Evolutionary conservation across 2,113 vertebrate genomes (phyloP), one percentile per base, ranked within the genome.

Genomic region (Alaudala cheleensis): DNA sequence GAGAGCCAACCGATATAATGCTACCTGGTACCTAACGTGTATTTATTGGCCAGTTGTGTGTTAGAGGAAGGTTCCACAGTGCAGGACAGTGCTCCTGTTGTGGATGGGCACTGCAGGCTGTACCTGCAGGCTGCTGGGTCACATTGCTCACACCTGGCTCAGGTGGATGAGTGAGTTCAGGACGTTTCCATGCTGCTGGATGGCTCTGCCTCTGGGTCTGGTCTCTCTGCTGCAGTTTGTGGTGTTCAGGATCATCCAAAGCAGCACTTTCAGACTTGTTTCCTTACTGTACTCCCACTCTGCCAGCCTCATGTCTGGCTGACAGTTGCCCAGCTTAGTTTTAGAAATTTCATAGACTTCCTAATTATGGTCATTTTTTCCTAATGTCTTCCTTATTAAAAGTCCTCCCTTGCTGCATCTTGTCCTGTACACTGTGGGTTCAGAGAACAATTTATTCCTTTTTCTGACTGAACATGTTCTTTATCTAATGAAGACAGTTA

Each of bases 131-230:
- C 8, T 10, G 21, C 6, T 34, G 5, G 31, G 0, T 20, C 28
- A 4, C 5, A 0, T 2, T 2, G 2, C 34, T 11, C 65, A 12
- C 45, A 6, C 25, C 45, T 70, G 5, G 39, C 24, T 47, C 12
- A 12, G 64, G n/a, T 3, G 0, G 9, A 2, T 18, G 44, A 4
- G 15, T 12, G 29, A 37, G 20, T 7, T 77, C 25, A 28, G 73
- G 25, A 6, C 0, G 1, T 0, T 49, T 60, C 22, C 18, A 2
- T 69, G 22, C 37, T 34, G 37, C 31, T 7, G 10, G 34, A 20
- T 33, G 61, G 21, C 17, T 8, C 81, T 39, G 53, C 21, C 40
- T 29, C 33, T 51, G 65, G 12, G 6, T 47, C 21, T 56, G 56
- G 2, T 22, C 37, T 57, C 24, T 60, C 3, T 22, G 1, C 9